Evolutionary conservation across 2,888 invertebrate genomes (phyloP), one percentile per base, ranked within the genome.

Genomic region (Muscina levida): DNA sequence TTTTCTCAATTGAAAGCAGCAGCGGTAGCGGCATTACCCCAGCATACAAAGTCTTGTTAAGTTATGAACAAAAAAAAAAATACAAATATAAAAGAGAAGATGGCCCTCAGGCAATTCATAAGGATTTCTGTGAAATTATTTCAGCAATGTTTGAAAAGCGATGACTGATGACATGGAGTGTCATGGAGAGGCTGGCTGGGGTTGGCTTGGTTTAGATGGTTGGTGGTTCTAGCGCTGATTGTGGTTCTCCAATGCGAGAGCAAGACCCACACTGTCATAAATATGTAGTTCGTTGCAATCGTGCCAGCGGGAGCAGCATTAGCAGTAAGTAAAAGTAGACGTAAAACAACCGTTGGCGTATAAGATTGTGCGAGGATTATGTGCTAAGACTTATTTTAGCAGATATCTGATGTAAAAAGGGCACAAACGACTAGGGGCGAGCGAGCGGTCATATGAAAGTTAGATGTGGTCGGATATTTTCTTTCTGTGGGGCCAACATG

Each of bases 51-150:
- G 22, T 13, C 53, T 13, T 5, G 51, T 24, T 3, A 22, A 53
- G 19, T 53, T 53, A 53, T 53, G 24, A 65, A 51, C 67, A 51
- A 22, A n/a, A n/a, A n/a, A n/a, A n/a, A n/a, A n/a, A n/a, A n/a
- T n/a, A n/a, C n/a, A n/a, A 44, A 46, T 53, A 71, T 3, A 66
- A 17, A 22, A 22, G 71, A 65, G 39, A 22, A 66, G 68, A 48
- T 76, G 73, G 76, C 82, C 70, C 31, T 68, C 31, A 70, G 77
- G 82, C 77, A 82, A 77, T 80, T 77, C 72, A 80, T 66, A 72
- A 70, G 70, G 75, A 75, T 75, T 77, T 80, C 57, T 57, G 73
- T 51, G 10, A 73, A 71, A 57, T 72, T 66, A 48, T 77, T 73
- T 72, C 44, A 51, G 48, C 70, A 70, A 73, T 65, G 42, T 68